These are phyloP conservation scores for Delia radicum DNA, from an alignment of 1,140 invertebrate genomes.

Conservation along the genomic window DNA sequence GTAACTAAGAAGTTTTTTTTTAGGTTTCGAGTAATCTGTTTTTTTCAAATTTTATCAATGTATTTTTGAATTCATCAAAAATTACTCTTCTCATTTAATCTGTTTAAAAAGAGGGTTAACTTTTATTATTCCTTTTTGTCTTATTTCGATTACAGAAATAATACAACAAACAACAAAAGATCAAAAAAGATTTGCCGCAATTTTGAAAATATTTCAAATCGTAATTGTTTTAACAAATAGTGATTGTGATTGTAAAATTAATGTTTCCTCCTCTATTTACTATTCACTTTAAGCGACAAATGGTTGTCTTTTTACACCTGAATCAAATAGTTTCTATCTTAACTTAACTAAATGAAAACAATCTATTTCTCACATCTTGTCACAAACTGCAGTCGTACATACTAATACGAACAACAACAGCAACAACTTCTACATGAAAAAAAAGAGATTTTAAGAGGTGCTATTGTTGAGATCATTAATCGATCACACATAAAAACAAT, in stretches of 20 bases:
- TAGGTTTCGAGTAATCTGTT: no score
- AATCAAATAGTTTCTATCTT: slow-evolving; percentile 13
- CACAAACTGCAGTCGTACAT: background rate
- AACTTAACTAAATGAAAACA: slow-evolving; percentile 6
- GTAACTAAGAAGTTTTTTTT: no score
- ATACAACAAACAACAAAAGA: no score
- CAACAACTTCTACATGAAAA: background rate
- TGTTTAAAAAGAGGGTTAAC: no score
- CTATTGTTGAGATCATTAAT: slow-evolving; percentile 22
- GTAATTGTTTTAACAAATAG: slow-evolving; percentile 23
- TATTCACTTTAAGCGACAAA: slow-evolving; percentile 16
- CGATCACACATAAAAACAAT: slow-evolving; percentile 5
- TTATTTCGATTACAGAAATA: no score
- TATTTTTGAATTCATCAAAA: no score
- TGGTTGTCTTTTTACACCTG: slow-evolving; percentile 20
- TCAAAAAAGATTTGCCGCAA: background rate
- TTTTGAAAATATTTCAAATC: slow-evolving; percentile 1
- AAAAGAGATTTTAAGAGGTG: slow-evolving; percentile 8
- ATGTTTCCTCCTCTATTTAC: background rate
- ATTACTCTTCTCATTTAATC: no score
- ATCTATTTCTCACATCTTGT: slow-evolving; percentile 23
- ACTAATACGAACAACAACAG: background rate
- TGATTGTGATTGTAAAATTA: background rate
- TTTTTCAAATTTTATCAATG: no score
- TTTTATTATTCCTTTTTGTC: no score